Evolutionary conservation across 2,113 vertebrate species (phyloP), one percentile per base, ranked within the genome.

Genomic region (Phalacrocorax carbo): DNA sequence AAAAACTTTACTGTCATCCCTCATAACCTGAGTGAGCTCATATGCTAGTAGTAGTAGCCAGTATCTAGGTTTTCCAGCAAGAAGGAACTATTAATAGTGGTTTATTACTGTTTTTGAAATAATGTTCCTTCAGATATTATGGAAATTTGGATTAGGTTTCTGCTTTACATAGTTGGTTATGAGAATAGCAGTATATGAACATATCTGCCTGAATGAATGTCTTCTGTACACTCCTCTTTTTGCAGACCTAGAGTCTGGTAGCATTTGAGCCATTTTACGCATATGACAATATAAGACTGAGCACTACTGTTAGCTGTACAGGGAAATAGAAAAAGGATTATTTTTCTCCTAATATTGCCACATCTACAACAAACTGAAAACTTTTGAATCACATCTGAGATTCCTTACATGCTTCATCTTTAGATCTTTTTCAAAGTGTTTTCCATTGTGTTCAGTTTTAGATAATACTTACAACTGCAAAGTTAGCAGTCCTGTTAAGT

Each of bases 381-480:
- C 4, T 30, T 79, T 69, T 42, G 36, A 92, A 25, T 88, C 30
- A 36, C 79, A 10, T 48, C 76, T 92, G 19, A 84, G 36, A 84
- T 85, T 94, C 15, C 44, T 26, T 15, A 51, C 58, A 57, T 66
- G 75, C 72, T 88, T 88, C 55, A 69, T 23, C 34, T 22, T 85
- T 42, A 62, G 60, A 61, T 68, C 29, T 68, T 84, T 88, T 70
- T 73, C 61, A 55, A 91, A 96, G 40, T 88, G n/a, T 85, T 94
- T 71, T 87, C 61, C 29, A 69, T 60, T 82, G 46, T 70, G 68
- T 69, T 91, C 88, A 76, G 49, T 73, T 96, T 98, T 97, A 92
- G 60, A 75, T 44, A 15, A 54, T 32, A 61, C 34, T 48, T 79
- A 46, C 85, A 91, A 94, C 38, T 65, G 54, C 21, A 38, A 92